Evolutionary conservation across 1,140 invertebrate genomes (phyloP), one percentile per base, ranked within the genome.

Genomic region (Diorhabda elongata): DNA sequence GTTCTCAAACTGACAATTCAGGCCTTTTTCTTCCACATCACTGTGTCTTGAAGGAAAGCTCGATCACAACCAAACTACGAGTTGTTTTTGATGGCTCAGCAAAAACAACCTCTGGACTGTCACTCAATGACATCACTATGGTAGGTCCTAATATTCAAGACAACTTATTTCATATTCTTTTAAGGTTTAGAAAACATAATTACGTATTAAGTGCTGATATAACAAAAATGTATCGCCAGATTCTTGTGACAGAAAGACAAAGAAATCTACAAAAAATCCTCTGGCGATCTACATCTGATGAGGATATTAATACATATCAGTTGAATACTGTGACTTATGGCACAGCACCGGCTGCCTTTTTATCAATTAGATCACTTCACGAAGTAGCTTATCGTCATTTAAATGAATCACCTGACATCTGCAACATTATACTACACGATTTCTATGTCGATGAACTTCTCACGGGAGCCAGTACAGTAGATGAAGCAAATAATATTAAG

Each of bases 201-300:
- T 67, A 80, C 61, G 79, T 78, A 42, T 71, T 84, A 42, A 71
- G 73, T 26, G 78, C 77, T 4, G 83, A 84, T 66, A 77, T 83
- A 6, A 71, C 68, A 42, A 80, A 83, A 71, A 82, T 82, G 76
- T 84, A 81, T 66, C 68, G 78, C 5, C 78, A 82, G 70, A 74
- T 83, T 2, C n/a, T 71, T 42, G 69, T 83, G n/a, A 9, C 73
- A 56, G 56, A 70, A 42, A 67, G 77, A 57, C 75, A 81, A 69
- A 44, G 65, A 43, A 61, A 78, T 43, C 71, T 78, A 9, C 80
- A 82, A 72, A 66, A 71, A 68, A 81, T 83, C n/a, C 5, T 83
- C 1, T 83, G 80, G 80, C 70, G 79, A 45, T 6, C 8, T 0
- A 78, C 80, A 42, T 8, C 26, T 5, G 56, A 71, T 6, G 67